phyloP scores from a whole-genome alignment of 2,888 invertebrate species.

The Argyresthia albistria region DNA sequence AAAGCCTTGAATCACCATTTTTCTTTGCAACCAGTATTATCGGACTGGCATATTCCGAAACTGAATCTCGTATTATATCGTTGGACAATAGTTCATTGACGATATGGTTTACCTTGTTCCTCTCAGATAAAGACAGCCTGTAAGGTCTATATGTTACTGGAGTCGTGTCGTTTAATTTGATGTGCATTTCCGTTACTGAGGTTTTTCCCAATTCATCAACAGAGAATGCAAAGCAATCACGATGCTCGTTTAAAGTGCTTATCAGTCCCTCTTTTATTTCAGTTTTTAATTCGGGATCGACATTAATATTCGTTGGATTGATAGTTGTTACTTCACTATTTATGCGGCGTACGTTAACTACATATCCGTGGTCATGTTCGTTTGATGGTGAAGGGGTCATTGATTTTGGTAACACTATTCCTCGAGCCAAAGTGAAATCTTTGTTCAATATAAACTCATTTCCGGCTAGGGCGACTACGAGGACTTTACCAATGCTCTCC shows the following conservation, averaged over 20 bases:
- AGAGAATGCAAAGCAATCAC: constrained; percentile 2
- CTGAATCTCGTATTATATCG: constrained; percentile 1
- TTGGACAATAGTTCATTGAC: constrained; percentile 7
- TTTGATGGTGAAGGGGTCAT: neutral
- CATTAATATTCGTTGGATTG: neutral
- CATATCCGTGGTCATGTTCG: constrained; percentile 10
- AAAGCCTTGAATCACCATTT: constrained; percentile 15
- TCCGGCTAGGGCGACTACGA: no score
- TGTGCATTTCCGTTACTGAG: constrained; percentile 1
- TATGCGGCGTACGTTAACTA: neutral
- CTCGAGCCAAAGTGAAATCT: no score
- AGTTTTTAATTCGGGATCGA: neutral
- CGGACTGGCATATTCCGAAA: constrained; percentile 18
- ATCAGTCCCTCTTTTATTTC: neutral
- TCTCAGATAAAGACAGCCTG: constrained; percentile 6
- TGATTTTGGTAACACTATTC: no score
- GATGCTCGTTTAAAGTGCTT: neutral
- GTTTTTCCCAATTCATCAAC: constrained; percentile 1
- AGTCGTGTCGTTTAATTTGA: constrained; percentile 6
- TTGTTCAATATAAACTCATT: no score
- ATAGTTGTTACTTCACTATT: neutral
- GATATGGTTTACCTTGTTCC: constrained; percentile 3
- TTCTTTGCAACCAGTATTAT: constrained; percentile 19
- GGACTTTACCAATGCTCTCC: no score
- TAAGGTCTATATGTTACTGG: constrained; percentile 8